These are phyloP conservation scores for Blomia tropicalis DNA, from an alignment of 2,888 invertebrate species.

Conservation along the genomic window DNA sequence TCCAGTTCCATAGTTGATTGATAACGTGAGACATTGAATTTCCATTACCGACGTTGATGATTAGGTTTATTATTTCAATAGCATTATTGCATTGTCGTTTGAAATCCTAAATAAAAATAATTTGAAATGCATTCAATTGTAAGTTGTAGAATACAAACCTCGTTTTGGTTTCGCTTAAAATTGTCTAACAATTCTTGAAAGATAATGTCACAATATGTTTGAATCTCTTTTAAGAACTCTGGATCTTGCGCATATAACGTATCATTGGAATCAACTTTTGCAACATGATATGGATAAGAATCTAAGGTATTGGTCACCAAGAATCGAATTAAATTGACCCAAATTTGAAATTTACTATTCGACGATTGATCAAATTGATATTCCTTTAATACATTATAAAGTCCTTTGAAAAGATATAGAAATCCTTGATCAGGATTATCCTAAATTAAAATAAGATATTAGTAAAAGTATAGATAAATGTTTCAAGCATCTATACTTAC, in stretches of 20 bases:
- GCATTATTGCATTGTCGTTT: constrained; percentile 47
- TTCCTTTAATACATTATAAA: constrained; percentile 62
- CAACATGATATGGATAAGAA: constrained; percentile 65
- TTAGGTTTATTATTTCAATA: constrained; percentile 43
- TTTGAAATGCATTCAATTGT: not conserved
- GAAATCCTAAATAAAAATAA: constrained; percentile 16
- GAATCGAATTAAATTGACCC: constrained; percentile 59
- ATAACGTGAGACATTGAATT: constrained; percentile 9
- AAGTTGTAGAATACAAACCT: constrained; percentile 31
- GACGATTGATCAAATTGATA: constrained; percentile 44
- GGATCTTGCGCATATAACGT: constrained; percentile 72
- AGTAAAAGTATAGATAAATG: constrained; percentile 14
- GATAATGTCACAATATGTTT: constrained; percentile 40
- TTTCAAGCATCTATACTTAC: constrained; percentile 32
- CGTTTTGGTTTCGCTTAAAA: constrained; percentile 50
- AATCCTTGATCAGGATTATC: constrained; percentile 78
- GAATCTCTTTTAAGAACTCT: constrained; percentile 61
- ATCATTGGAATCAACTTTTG: constrained; percentile 81
- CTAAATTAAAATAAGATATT: constrained; percentile 37
- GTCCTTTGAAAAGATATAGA: constrained; percentile 57
- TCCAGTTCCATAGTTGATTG: constrained; percentile 10
- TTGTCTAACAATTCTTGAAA: constrained; percentile 57
- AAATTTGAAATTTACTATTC: constrained; percentile 50
- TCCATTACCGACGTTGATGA: constrained; percentile 37
- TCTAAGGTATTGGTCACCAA: constrained; percentile 64